Conservation (phyloP, 2,113 vertebrate species). For the Cettia cetti region DNA sequence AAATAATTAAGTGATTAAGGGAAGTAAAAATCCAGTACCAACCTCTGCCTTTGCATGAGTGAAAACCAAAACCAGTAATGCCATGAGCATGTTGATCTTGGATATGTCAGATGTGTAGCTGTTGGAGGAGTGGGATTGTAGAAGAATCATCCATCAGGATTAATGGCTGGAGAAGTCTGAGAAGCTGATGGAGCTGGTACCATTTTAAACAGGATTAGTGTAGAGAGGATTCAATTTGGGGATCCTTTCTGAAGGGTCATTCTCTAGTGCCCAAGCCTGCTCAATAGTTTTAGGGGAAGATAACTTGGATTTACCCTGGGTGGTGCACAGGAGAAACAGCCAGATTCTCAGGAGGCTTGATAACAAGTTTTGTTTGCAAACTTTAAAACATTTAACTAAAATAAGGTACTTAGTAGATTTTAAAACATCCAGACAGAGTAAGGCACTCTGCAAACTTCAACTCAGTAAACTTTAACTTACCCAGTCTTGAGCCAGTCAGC, state of each 20-base stretch:
- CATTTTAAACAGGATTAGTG: not conserved
- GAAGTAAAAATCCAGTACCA: not conserved
- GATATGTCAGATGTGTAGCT: not conserved
- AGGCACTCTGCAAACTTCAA: not conserved
- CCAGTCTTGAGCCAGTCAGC: not conserved
- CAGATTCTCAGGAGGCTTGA: not conserved
- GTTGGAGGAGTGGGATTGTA: not conserved
- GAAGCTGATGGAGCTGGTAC: not conserved
- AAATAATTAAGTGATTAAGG: conserved; percentile 20
- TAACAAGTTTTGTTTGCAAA: not conserved
- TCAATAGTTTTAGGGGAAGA: not conserved
- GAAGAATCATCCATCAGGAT: not conserved
- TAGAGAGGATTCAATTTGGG: not conserved
- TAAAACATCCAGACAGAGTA: not conserved
- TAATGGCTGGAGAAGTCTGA: not conserved
- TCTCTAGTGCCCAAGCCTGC: not conserved
- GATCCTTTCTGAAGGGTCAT: not conserved
- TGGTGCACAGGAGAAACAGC: fast-evolving
- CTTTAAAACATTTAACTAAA: not conserved
- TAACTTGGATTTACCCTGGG: not conserved
- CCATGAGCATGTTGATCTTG: not conserved
- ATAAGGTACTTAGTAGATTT: not conserved
- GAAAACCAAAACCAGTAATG: not conserved
- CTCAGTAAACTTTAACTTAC: not conserved
- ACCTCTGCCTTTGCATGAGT: not conserved